These are phyloP conservation scores for Meliscaeva auricollis DNA, from an alignment of 2,888 invertebrate species.

Conservation along the genomic window DNA sequence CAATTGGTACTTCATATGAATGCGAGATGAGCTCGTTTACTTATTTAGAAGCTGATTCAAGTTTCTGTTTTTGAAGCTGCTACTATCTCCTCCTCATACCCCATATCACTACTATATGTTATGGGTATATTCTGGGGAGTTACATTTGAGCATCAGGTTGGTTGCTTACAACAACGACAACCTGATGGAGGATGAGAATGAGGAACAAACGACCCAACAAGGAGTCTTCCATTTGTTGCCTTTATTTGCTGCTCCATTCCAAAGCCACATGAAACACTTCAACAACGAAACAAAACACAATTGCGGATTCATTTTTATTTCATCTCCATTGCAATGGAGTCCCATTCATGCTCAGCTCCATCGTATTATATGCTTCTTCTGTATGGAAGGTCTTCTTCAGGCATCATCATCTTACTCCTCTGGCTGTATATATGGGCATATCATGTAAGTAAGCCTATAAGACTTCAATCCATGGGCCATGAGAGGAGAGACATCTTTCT, in stretches of 20 bases:
- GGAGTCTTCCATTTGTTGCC: slow-evolving; percentile 75
- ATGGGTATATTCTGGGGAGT: neutral
- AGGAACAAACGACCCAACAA: slow-evolving; percentile 71
- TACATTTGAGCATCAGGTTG: slow-evolving; percentile 19
- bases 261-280: slow-evolving; percentile 76
- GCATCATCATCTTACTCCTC: slow-evolving; percentile 36
- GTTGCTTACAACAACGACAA: slow-evolving; percentile 32
- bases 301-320: slow-evolving; percentile 73
- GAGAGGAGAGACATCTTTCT: slow-evolving; percentile 61
- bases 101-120: neutral
- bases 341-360: slow-evolving; percentile 1
- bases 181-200: slow-evolving; percentile 9
- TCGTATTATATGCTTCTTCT: neutral
- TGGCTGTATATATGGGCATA: neutral
- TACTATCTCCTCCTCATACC: slow-evolving; percentile 3
- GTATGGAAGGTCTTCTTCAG: neutral
- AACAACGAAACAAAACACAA: slow-evolving; percentile 58
- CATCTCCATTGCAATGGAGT: slow-evolving; percentile 61
- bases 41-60: slow-evolving; percentile 69
- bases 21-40: slow-evolving; percentile 80
- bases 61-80: slow-evolving; percentile 55
- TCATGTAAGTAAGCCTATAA: slow-evolving; percentile 35
- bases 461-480: slow-evolving; percentile 36
- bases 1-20: slow-evolving; percentile 83
- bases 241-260: slow-evolving; percentile 70